These are phyloP conservation scores for Acyrthosiphon pisum DNA, from an alignment of 1,140 invertebrate genomes.

Conservation along the genomic window DNA sequence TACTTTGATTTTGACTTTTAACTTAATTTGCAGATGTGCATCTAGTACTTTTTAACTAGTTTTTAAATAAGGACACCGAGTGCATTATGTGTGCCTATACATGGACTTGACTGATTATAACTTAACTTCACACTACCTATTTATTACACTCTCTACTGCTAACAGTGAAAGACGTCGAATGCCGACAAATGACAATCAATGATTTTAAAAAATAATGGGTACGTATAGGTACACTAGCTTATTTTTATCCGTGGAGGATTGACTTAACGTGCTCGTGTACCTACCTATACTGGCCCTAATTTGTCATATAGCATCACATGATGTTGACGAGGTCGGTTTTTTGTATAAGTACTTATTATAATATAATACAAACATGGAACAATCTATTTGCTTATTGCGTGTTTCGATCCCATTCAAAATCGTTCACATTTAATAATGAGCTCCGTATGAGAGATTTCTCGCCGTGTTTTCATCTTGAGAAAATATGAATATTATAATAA, in stretches of 20 bases:
- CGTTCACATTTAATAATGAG: neutral
- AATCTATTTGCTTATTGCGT: neutral
- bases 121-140: neutral
- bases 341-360: neutral
- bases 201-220: neutral
- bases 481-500: conserved; percentile 7
- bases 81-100: neutral
- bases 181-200: neutral
- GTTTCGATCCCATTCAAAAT: neutral
- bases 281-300: neutral
- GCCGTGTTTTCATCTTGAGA: neutral
- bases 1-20: neutral
- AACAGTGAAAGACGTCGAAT: neutral
- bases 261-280: neutral
- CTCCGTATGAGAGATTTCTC: neutral
- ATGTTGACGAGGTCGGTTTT: neutral
- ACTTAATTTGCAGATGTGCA: neutral
- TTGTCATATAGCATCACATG: neutral
- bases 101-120: neutral
- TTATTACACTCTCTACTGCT: neutral
- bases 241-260: neutral
- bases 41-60: neutral
- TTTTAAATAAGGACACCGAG: neutral
- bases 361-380: neutral
- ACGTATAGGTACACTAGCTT: neutral